Evolutionary conservation across 2,797 vertebrate genomes (phyloP).

Genomic region (Ceyx erithaca): DNA sequence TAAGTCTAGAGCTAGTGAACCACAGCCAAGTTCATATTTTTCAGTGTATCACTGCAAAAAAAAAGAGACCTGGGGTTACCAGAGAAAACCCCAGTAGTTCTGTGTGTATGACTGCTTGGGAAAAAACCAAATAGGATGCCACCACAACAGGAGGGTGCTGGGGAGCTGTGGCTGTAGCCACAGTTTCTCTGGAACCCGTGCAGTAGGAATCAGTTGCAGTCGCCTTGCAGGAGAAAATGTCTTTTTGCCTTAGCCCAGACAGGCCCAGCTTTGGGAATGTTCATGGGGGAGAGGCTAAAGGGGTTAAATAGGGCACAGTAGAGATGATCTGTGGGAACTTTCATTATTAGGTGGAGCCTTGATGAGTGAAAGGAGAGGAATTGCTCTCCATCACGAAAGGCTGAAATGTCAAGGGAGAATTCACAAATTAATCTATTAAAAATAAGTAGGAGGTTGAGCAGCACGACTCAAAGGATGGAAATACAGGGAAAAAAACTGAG

Average conservation of each 20-base stretch:
- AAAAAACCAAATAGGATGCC: neutral
- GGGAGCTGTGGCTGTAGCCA: neutral
- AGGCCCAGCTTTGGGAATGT: neutral
- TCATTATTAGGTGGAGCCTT: constrained; percentile 42
- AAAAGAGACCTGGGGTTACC: neutral
- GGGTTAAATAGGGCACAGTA: constrained; percentile 26
- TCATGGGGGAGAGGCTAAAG: constrained; percentile 14
- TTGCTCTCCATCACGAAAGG: constrained; percentile 46
- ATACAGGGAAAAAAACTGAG: constrained; percentile 21
- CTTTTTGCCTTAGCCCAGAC: constrained; percentile 1
- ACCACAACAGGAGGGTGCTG: neutral
- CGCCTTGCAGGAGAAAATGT: neutral
- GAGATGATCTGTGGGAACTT: constrained; percentile 51
- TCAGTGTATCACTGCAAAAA: neutral
- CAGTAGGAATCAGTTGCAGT: neutral
- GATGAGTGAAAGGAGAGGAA: constrained; percentile 63
- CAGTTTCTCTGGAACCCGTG: neutral
- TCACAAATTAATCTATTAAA: constrained; percentile 67
- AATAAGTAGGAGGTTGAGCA: constrained; percentile 35
- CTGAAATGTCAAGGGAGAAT: constrained; percentile 56
- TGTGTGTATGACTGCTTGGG: neutral
- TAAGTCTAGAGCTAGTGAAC: neutral
- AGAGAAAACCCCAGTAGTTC: neutral
- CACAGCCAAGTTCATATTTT: neutral
- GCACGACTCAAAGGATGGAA: constrained; percentile 16